phyloP scores from a whole-genome alignment of 2,797 vertebrate genomes.

The Synanceia verrucosa region DNA sequence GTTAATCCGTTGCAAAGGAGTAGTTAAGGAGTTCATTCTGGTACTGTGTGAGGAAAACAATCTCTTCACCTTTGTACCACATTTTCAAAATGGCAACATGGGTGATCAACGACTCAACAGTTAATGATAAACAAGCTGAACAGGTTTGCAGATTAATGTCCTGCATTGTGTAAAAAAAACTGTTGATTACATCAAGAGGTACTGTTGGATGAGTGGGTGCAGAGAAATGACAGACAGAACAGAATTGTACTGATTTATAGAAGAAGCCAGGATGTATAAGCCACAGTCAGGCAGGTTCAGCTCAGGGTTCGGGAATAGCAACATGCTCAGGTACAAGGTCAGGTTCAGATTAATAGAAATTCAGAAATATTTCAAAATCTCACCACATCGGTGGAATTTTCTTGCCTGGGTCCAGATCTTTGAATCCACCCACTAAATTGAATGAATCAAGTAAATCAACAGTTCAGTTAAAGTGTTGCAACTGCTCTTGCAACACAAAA shows the following conservation, averaged over 20 bases:
- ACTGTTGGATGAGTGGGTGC: too few relatives aligned
- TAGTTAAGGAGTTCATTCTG: not conserved
- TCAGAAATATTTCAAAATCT: not conserved
- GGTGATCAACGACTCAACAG: too few relatives aligned
- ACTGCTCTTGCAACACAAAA: not conserved
- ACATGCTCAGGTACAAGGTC: too few relatives aligned
- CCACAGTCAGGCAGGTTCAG: not conserved
- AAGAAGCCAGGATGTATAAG: not conserved
- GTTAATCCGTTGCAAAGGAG: not conserved
- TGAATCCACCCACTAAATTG: not conserved
- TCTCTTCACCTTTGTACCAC: conserved; percentile 36
- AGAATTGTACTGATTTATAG: not conserved
- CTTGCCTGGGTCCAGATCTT: not conserved
- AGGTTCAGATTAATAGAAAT: not conserved
- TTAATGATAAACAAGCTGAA: not conserved
- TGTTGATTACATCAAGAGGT: too few relatives aligned
- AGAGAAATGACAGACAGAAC: not conserved
- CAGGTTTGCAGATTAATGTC: not conserved
- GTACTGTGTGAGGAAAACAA: not conserved
- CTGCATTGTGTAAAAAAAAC: too few relatives aligned
- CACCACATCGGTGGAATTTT: not conserved
- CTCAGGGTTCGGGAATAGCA: not conserved
- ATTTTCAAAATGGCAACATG: conserved; percentile 5
- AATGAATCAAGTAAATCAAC: not conserved
- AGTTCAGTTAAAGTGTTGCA: not conserved